Conservation (phyloP, 2,888 invertebrate species). For the Zhuqinia jingwanae region DNA sequence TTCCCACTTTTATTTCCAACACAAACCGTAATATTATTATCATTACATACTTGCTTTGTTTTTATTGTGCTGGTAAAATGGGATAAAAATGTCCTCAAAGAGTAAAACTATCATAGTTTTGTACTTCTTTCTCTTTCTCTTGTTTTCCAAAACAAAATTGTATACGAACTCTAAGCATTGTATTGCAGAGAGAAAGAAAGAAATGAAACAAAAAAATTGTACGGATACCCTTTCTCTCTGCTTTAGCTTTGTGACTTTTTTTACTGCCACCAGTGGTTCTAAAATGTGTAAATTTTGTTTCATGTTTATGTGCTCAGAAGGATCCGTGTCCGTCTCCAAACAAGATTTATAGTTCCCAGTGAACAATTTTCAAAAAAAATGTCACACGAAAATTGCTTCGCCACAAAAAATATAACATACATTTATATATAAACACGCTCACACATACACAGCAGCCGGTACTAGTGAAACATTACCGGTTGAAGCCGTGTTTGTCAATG, state of each 20-base stretch:
- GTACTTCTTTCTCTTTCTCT: background rate
- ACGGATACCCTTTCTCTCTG: background rate
- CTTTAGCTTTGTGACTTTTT: background rate
- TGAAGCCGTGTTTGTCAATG: conserved; percentile 62
- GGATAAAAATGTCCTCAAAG: conserved; percentile 45
- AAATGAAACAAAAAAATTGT: conserved; percentile 8
- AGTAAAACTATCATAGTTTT: conserved; percentile 54
- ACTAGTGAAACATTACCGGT: conserved; percentile 28
- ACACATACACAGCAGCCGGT: background rate
- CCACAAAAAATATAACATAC: background rate
- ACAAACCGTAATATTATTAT: background rate
- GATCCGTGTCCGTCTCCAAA: conserved; percentile 51
- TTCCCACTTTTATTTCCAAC: background rate
- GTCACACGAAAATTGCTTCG: conserved; percentile 57
- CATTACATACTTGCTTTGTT: conserved; percentile 5
- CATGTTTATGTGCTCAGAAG: background rate
- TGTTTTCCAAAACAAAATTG: background rate
- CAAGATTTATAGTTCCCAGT: conserved; percentile 66
- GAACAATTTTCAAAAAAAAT: conserved; percentile 57
- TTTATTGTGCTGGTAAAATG: background rate
- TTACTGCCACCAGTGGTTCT: background rate
- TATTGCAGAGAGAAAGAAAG: too few relatives aligned
- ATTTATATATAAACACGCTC: too few relatives aligned
- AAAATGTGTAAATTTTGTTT: conserved; percentile 3
- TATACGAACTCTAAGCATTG: too few relatives aligned